These are phyloP conservation scores for Melanostoma mellinum DNA, from an alignment of 2,888 invertebrate species.

Conservation along the genomic window DNA sequence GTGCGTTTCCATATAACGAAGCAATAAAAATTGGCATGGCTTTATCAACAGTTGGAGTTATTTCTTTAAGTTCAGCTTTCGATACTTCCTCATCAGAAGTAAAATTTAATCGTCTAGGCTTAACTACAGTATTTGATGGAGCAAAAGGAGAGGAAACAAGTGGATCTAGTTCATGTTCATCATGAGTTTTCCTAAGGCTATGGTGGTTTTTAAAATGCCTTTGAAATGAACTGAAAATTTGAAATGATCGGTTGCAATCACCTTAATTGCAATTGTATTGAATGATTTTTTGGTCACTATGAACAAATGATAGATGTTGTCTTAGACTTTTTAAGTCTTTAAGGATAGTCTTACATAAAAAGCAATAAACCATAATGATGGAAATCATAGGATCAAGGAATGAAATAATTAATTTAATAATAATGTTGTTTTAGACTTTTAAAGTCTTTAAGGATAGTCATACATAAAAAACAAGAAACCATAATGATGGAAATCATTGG, in stretches of 20 bases:
- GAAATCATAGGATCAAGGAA: neutral
- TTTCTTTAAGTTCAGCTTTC: too few species aligned
- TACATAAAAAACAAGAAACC: too few species aligned
- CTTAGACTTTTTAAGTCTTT: constrained; percentile 5
- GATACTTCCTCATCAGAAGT: neutral
- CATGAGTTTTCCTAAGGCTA: neutral
- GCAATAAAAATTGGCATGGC: too few species aligned
- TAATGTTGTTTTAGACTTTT: too few species aligned
- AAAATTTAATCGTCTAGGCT: neutral
- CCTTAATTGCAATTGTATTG: constrained; percentile 12
- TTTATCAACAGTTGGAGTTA: too few species aligned
- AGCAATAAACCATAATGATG: neutral
- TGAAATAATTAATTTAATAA: too few species aligned
- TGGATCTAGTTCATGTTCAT: neutral
- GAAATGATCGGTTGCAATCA: constrained; percentile 9
- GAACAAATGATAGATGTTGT: constrained; percentile 12
- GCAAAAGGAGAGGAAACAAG: neutral
- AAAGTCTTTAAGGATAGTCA: too few species aligned
- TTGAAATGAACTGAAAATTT: constrained; percentile 18
- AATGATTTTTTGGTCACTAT: neutral
- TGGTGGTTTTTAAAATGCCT: constrained; percentile 12
- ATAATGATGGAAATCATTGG: too few species aligned
- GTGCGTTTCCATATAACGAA: too few species aligned
- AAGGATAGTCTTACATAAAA: neutral
- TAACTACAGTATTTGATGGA: too few species aligned